Evolutionary conservation across 2,113 vertebrate species (phyloP).

Genomic region (Zosterops lateralis): DNA sequence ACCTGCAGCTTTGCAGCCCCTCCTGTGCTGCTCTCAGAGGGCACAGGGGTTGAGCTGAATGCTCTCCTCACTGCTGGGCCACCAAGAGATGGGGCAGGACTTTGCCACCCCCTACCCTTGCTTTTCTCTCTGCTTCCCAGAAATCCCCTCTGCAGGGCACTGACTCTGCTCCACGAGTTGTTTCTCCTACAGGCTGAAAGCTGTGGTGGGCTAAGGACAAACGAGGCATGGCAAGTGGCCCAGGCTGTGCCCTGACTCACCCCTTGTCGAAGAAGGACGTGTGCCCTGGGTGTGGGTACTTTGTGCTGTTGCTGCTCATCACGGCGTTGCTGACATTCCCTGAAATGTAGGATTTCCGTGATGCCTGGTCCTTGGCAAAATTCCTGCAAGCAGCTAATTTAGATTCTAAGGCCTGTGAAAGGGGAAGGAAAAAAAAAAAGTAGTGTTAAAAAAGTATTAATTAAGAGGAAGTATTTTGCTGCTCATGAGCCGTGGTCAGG

Average conservation of each 20-base stretch:
- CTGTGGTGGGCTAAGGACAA: background rate
- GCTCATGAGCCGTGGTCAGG: accelerated
- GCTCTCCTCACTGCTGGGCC: background rate
- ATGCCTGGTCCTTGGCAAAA: slow-evolving; percentile 95
- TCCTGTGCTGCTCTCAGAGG: background rate
- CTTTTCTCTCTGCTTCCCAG: background rate
- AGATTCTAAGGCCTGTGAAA: slow-evolving; percentile 90
- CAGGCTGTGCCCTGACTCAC: slow-evolving; percentile 72
- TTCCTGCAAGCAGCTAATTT: slow-evolving; percentile 96
- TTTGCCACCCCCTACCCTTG: background rate
- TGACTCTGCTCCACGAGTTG: background rate
- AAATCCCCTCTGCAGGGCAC: background rate
- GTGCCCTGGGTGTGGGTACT: slow-evolving; percentile 89
- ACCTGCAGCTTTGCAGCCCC: background rate
- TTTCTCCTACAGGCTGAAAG: background rate
- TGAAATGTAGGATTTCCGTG: slow-evolving; percentile 85
- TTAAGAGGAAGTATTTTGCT: background rate
- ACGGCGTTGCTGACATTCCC: slow-evolving; percentile 77
- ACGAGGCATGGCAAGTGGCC: background rate
- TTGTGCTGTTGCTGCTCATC: slow-evolving; percentile 82
- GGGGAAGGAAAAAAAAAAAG: background rate
- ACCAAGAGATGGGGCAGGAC: background rate
- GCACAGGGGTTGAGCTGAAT: background rate
- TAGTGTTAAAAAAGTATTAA: background rate
- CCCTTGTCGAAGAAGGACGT: slow-evolving; percentile 94